Base-by-base conservation (phyloP, 1,140 invertebrate genomes). In the Drosophila orena region DNA sequence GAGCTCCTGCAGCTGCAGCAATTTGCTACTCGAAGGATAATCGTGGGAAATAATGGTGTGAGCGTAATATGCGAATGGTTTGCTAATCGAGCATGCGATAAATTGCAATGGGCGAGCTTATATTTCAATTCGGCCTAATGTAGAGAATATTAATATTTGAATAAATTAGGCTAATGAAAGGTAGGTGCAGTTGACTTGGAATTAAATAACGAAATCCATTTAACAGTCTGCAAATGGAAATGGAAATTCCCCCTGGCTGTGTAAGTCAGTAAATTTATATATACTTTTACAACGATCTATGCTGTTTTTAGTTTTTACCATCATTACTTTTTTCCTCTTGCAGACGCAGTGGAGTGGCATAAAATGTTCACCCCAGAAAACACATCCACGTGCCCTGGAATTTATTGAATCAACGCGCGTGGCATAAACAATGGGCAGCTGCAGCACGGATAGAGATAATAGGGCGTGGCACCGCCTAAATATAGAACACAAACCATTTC, bases 321-420 rank as follows among this genome's bases (percentile, higher is more conserved):
- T 30, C 27, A 20, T 3, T 11, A 22, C 7, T 11, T 22, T 5
- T 8, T 46, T 14, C 14, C 14, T 38, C 20, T 34, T 38, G n/a
- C 30, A 49, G 46, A 59, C 46, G 54, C 8, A 61, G 37, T 58
- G 46, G 38, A 60, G 15, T 50, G 40, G 46, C 56, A 46, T 37
- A 35, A 35, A 54, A 61, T 59, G 49, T 61, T 65, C 40, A 56
- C 27, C 37, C 49, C 50, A 72, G 37, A 72, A 76, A 72, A 56
- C 44, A 66, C 61, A 42, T 54, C 49, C 58, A 61, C 44, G 58
- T 83, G 70, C 55, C 10, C 35, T 35, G 50, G 46, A 71, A 79
- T 83, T 79, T 72, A 83, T 83, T 79, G 80, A 85, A 77, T 62
- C 62, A 74, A 81, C 74, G 74, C 79, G 74, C 79, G 61, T 81